Percentiles rank a stretch among this genome's conserved stretches.
Conservation (phyloP, 2,888 invertebrate species). For the Saturnia japonica region DNA sequence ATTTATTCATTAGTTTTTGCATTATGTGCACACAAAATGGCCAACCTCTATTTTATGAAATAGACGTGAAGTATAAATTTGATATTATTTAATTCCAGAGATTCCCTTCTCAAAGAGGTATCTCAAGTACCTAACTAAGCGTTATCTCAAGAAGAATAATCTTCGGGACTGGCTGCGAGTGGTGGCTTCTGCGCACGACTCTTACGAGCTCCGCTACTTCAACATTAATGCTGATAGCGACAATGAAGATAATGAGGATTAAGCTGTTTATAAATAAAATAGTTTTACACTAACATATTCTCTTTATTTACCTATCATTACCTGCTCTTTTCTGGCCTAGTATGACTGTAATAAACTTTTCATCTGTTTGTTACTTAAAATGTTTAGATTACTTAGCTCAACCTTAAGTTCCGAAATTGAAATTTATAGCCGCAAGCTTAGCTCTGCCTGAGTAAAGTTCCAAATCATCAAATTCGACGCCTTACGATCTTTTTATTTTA, state of each 20-base stretch:
- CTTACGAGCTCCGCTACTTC: slow-evolving; percentile 99
- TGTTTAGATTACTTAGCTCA: not conserved
- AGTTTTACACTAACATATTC: slow-evolving; percentile 63
- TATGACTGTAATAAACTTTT: not conserved
- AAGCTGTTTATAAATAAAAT: slow-evolving; percentile 74
- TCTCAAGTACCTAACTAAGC: slow-evolving; percentile 99
- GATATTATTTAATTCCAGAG: slow-evolving; percentile 56
- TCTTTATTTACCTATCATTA: slow-evolving; percentile 28
- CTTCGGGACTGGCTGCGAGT: slow-evolving; percentile 99
- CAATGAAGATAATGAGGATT: slow-evolving; percentile 94
- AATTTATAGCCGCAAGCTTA: too few relatives aligned
- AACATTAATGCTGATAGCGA: slow-evolving; percentile 90
- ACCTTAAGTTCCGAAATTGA: too few relatives aligned
- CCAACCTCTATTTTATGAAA: too few relatives aligned
- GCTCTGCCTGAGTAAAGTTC: too few relatives aligned
- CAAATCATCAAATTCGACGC: too few relatives aligned
- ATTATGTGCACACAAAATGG: too few relatives aligned
- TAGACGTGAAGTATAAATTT: not conserved
- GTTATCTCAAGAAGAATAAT: slow-evolving; percentile 99
- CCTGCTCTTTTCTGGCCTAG: not conserved
- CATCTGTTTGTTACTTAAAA: not conserved
- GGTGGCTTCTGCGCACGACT: slow-evolving; percentile 97
- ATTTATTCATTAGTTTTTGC: too few relatives aligned
- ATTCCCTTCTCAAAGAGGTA: slow-evolving; percentile 93
- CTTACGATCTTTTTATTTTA: too few relatives aligned